Base-by-base conservation (phyloP, 92 coral and sea anemone species). In the Palythoa heliodiscus region DNA sequence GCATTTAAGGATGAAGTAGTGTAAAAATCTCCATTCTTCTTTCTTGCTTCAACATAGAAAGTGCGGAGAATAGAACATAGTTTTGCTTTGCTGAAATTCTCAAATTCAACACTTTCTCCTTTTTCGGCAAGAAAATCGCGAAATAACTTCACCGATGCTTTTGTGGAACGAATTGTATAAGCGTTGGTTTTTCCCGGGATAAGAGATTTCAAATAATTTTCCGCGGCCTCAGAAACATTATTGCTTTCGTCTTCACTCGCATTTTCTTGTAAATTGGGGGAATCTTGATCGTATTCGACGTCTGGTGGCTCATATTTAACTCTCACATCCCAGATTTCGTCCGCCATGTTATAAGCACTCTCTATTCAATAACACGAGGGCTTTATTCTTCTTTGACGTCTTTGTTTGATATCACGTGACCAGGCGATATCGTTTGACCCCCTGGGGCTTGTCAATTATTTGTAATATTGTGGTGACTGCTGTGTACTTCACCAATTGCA, bases 1-100 rank as follows among this genome's bases (percentile, higher is more conserved):
- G 93, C 91, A 86, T 93, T 91, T 38, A 96, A 89, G 5, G 98
- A 97, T 4, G 98, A 95, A 20, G 92, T 94, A 52, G 95, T 92
- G 89, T 94, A 96, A 82, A 90, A 90, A 63, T 94, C 98, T 1
- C 98, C 96, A 88, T 94, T 95, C 90, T 95, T 92, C 89, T 96
- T 96, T 20, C 98, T 90, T 40, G 95, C 96, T 84, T 96, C 98
- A 43, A 93, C 95, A 87, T 96, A 96, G 75, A 96, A 96, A 73
- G 87, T 90, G 70, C 93, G 90, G 67, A 94, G 88, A 25, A 91
- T 89, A 83, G 95, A 89, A 69, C 92, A 83, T 15, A 96, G 93
- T 47, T 88, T 52, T 40, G 81, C 66, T 82, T 92, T 93, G 77
- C 86, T 94, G 80, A 89, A 66, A 64, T 88, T 84, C 82, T 93